A percentile compares a stretch with the other conserved stretches of the same genome.
phyloP scores from a whole-genome alignment of 2,797 vertebrate genomes.

The Eospalax fontanierii region DNA sequence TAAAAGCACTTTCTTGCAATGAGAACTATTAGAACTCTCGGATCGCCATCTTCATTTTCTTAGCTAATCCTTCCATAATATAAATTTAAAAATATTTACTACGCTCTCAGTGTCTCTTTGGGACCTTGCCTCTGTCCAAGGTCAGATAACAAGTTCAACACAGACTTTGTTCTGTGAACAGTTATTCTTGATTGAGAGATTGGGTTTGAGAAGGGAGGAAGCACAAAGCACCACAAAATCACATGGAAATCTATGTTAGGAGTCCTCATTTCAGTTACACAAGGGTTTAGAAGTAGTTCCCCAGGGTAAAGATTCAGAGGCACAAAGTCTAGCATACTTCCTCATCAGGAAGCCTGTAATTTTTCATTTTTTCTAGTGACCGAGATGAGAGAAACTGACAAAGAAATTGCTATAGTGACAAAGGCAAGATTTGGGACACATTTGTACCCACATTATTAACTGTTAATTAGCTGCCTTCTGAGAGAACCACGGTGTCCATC shows the following conservation, averaged over 20 bases:
- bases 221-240: not conserved
- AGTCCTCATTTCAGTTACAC: not conserved
- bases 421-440: not conserved
- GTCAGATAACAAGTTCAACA: not conserved
- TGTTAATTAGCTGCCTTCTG: not conserved
- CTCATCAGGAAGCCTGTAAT: too few species aligned
- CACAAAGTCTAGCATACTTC: not conserved
- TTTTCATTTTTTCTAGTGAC: not conserved
- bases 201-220: not conserved
- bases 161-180: not conserved
- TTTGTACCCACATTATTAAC: not conserved
- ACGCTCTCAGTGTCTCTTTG: not conserved
- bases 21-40: not conserved
- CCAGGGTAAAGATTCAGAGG: not conserved
- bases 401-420: not conserved
- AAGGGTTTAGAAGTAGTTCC: not conserved
- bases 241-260: not conserved
- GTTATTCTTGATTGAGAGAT: not conserved
- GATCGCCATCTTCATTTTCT: not conserved
- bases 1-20: not conserved
- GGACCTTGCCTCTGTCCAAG: not conserved
- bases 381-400: not conserved
- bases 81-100: not conserved
- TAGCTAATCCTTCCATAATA: not conserved
- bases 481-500: not conserved